Conservation (phyloP, 2,113 vertebrate species). For the Alligator mississippiensis region DNA sequence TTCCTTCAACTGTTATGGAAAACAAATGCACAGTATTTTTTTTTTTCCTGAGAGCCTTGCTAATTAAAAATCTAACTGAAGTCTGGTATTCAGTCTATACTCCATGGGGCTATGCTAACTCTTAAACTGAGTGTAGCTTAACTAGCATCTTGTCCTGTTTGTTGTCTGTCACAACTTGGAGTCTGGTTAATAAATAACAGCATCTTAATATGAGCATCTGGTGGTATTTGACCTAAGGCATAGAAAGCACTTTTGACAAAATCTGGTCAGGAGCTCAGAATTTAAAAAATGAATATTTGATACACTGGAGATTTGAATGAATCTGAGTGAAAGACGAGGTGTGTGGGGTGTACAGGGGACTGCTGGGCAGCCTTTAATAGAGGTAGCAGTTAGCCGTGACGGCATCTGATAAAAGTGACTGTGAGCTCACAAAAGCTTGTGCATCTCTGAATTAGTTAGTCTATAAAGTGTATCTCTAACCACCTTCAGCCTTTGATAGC, state of each 20-base stretch:
- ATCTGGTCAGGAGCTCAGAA: not conserved
- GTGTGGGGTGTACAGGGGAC: not conserved
- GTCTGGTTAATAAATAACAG: not conserved
- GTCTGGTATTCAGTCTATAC: not conserved
- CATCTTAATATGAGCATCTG: fast-evolving
- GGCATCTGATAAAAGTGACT: too few relatives aligned
- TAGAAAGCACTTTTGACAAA: not conserved
- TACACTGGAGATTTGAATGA: not conserved
- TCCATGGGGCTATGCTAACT: fast-evolving
- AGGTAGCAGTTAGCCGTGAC: too few relatives aligned
- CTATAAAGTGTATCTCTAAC: too few relatives aligned
- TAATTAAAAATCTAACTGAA: not conserved
- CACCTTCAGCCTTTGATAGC: not conserved
- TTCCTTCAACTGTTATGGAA: not conserved
- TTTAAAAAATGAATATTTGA: not conserved
- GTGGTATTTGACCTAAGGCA: not conserved
- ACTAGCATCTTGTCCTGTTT: not conserved
- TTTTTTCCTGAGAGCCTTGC: not conserved
- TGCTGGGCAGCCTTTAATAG: not conserved
- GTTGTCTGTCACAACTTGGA: fast-evolving
- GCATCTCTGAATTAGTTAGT: too few relatives aligned
- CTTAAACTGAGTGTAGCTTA: fast-evolving
- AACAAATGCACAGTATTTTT: not conserved
- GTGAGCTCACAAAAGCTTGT: too few relatives aligned
- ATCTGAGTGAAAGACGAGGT: not conserved